phyloP scores from a whole-genome alignment of 1,140 invertebrate genomes.

The Micrasema minimum region DNA sequence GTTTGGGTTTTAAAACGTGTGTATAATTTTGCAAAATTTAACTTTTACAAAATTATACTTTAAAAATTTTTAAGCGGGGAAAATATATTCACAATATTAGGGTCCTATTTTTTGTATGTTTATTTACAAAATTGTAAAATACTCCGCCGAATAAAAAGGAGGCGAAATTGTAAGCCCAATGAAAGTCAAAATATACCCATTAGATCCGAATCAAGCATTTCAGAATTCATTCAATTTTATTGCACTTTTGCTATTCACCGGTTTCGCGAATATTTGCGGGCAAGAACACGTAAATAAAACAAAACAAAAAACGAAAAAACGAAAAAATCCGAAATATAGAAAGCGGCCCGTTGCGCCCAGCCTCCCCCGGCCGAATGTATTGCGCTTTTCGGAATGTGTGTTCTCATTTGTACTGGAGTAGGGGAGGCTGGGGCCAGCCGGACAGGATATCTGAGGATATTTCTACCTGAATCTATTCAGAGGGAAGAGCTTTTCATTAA shows the following conservation, averaged over 20 bases:
- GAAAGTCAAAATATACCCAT: slow-evolving; percentile 11
- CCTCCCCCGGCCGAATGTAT: slow-evolving; percentile 30
- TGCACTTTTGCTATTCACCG: slow-evolving; percentile 36
- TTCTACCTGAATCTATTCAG: slow-evolving; percentile 36
- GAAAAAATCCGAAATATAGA: slow-evolving; percentile 43
- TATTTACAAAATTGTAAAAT: no score
- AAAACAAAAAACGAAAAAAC: slow-evolving; percentile 40
- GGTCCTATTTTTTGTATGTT: no score
- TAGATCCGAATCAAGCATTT: slow-evolving; percentile 41
- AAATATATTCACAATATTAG: no score
- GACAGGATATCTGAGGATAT: slow-evolving; percentile 39
- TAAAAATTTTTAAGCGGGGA: no score
- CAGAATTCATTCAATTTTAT: slow-evolving; percentile 50
- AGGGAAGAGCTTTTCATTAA: slow-evolving; percentile 54
- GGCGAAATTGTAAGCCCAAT: slow-evolving; percentile 23
- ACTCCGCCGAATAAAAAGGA: slow-evolving; percentile 10
- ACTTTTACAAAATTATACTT: no score
- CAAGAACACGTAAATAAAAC: slow-evolving; percentile 32
- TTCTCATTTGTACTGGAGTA: slow-evolving; percentile 29
- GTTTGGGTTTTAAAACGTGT: no score
- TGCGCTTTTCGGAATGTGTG: slow-evolving; percentile 35
- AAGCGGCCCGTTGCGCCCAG: slow-evolving; percentile 38
- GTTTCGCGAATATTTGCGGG: slow-evolving; percentile 40
- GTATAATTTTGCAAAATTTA: no score
- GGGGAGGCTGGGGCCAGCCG: slow-evolving; percentile 14